These are phyloP conservation scores for Plutella xylostella DNA, from an alignment of 2,888 invertebrate species.

Conservation along the genomic window DNA sequence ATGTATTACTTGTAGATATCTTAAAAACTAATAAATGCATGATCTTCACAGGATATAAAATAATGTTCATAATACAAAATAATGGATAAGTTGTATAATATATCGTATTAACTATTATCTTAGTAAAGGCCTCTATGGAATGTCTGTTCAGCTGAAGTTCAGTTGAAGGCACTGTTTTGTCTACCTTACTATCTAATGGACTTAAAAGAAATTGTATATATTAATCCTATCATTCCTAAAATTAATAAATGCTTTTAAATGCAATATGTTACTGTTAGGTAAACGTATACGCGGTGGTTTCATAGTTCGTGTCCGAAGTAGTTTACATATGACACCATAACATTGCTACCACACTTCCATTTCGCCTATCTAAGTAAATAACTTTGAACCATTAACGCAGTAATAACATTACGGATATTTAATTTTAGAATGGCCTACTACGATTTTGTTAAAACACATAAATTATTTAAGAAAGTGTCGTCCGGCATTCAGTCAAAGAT, in stretches of 20 bases:
- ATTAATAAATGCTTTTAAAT: constrained; percentile 36
- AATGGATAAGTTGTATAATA: too few species aligned
- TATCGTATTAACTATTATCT: too few species aligned
- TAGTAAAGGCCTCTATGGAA: too few species aligned
- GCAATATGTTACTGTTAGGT: constrained; percentile 53
- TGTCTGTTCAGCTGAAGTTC: too few species aligned
- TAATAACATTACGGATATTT: background rate
- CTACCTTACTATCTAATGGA: constrained; percentile 18
- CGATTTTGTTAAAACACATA: too few species aligned
- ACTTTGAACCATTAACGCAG: background rate
- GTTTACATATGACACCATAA: background rate
- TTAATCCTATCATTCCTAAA: constrained; percentile 10
- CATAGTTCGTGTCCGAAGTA: constrained; percentile 1
- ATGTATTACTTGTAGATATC: too few species aligned
- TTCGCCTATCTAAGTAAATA: background rate
- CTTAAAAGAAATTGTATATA: background rate
- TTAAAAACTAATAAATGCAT: constrained; percentile 47
- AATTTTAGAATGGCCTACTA: background rate
- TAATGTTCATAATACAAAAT: too few species aligned
- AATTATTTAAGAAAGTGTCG: too few species aligned
- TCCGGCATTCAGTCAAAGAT: constrained; percentile 8
- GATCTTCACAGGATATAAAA: constrained; percentile 30
- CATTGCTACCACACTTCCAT: background rate
- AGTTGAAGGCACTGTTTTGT: constrained; percentile 3
- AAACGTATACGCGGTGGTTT: constrained; percentile 60